A percentile compares a stretch with the other conserved stretches of the same genome.
Conservation (phyloP, 1,140 invertebrate genomes). For the Nymphalis io region DNA sequence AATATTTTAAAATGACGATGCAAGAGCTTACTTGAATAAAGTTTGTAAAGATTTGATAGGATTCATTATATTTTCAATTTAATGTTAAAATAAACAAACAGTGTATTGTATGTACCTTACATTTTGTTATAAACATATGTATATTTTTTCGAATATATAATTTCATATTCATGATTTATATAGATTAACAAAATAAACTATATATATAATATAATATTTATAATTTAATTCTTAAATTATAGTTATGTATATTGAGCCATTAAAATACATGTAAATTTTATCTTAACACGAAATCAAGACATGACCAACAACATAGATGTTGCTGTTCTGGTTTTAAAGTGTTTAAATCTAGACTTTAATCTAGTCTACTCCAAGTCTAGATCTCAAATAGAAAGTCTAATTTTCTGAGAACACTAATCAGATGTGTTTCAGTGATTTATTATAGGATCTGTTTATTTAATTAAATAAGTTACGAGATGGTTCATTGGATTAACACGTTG, state of each 20-base stretch:
- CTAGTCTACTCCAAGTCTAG: not conserved
- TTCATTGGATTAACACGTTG: not conserved
- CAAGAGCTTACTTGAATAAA: too few relatives aligned
- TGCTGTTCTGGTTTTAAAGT: constrained; percentile 1
- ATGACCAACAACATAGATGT: constrained; percentile 6
- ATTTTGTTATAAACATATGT: too few relatives aligned
- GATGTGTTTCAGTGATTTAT: constrained; percentile 10
- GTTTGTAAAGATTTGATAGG: too few relatives aligned
- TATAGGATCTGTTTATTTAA: not conserved
- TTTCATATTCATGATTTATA: too few relatives aligned
- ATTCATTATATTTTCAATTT: too few relatives aligned
- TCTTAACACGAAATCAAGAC: not conserved
- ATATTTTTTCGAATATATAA: too few relatives aligned
- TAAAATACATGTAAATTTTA: not conserved
- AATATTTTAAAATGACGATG: too few relatives aligned
- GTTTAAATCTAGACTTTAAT: constrained; percentile 4
- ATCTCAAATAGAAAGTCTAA: constrained; percentile 12
- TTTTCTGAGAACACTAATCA: constrained; percentile 9
- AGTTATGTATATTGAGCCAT: constrained; percentile 2
- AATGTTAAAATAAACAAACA: too few relatives aligned
- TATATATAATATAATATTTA: too few relatives aligned
- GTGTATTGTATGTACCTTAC: too few relatives aligned
- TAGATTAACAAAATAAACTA: too few relatives aligned
- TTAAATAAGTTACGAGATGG: not conserved
- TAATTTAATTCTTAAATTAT: not conserved